These are phyloP conservation scores for Cylloceria caligata DNA, from an alignment of 2,888 invertebrate species.

Conservation along the genomic window DNA sequence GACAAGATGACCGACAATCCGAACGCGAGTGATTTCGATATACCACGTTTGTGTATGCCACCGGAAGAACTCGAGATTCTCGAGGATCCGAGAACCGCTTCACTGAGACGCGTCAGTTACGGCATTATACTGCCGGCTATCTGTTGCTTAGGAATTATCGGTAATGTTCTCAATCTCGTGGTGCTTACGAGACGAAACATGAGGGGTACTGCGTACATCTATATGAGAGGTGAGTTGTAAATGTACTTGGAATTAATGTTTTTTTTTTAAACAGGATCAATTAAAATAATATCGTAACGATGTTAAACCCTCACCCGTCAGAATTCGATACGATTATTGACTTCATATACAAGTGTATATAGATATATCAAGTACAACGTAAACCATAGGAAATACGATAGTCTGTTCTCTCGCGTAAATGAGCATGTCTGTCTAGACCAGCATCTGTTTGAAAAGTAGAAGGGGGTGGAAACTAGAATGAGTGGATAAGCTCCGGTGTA, in stretches of 20 bases:
- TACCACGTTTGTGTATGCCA: slow-evolving; percentile 71
- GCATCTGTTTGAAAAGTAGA: slow-evolving; percentile 6
- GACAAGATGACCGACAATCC: slow-evolving; percentile 70
- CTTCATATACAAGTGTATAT: neutral
- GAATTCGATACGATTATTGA: neutral
- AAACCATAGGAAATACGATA: slow-evolving; percentile 45
- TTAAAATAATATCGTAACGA: neutral
- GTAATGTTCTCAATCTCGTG: slow-evolving; percentile 91
- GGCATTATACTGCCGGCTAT: slow-evolving; percentile 89
- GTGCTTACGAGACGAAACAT: slow-evolving; percentile 92
- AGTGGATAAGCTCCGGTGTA: slow-evolving; percentile 53
- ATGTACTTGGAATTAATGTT: neutral
- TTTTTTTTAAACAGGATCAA: neutral
- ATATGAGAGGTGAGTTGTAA: slow-evolving; percentile 89
- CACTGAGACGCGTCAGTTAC: slow-evolving; percentile 87
- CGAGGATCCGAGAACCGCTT: slow-evolving; percentile 88
- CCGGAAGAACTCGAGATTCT: slow-evolving; percentile 77
- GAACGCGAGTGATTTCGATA: slow-evolving; percentile 69
- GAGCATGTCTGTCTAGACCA: slow-evolving; percentile 49
- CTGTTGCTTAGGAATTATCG: slow-evolving; percentile 90
- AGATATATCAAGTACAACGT: slow-evolving; percentile 33
- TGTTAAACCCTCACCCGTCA: neutral
- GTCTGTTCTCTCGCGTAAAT: slow-evolving; percentile 44
- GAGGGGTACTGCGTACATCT: slow-evolving; percentile 92
- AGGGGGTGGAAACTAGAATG: slow-evolving; percentile 35